Evolutionary conservation across 2,888 invertebrate species (phyloP), one percentile per base, ranked within the genome.

Genomic region (Diadegma fenestrale): DNA sequence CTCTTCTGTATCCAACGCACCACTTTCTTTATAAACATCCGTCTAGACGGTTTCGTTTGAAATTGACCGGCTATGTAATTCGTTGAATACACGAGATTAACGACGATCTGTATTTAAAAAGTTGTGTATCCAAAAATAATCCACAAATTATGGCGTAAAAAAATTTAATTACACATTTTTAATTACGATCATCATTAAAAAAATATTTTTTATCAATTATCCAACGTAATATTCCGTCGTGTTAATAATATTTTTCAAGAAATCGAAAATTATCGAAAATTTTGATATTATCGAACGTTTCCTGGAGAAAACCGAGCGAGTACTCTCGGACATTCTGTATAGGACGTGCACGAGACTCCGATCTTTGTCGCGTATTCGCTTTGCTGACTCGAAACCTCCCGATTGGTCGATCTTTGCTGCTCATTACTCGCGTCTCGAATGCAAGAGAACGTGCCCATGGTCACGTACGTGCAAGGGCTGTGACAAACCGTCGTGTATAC

Each of bases 401-500:
- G n/a, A 51, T 64, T 48, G 48, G 33, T 17, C 48, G 64, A 76
- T 76, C 64, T 76, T 76, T 19, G 64, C 30, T 33, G 45, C 64
- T 76, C 76, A 41, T 64, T 76, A 66, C 30, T 51, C 64, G 30
- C 33, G 51, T 76, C 64, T 45, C 64, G 33, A 51, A 48, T 64
- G 76, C 48, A 43, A 43, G 45, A 43, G 10, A 45, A 63, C 75
- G 75, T 63, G 75, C 75, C 51, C 48, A 51, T 33, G 22, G 64
- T 76, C 64, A 76, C 76, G 76, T 76, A 48, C 8, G 7, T n/a
- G 14, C 63, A 71, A 71, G 69, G 69, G 69, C 69, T 51, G 30
- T 33, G 19, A 43, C 43, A 22, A 43, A 43, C 41, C 22, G 22
- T 33, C 22, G n/a, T 22, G 22, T 64, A 30, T 30, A 19, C 63